Base-by-base conservation (phyloP, 2,113 vertebrate species). In the Gadus chalcogrammus region DNA sequence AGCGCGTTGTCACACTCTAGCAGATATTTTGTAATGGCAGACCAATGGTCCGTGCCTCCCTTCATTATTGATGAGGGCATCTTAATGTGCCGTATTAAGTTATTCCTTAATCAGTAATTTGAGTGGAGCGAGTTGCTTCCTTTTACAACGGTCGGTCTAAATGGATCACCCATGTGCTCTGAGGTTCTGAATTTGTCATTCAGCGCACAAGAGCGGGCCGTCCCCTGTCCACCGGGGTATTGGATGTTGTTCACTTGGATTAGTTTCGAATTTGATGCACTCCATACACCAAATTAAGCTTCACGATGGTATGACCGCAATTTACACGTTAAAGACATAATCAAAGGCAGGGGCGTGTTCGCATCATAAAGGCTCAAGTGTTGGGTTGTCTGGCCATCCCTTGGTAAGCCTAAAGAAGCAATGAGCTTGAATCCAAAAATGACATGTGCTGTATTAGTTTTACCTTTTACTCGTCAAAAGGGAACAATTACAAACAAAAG, bases 11-110 rank as follows among this genome's bases (percentile, higher is more conserved):
- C 35, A 17, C n/a, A 62, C n/a, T 62, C 27, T 13, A 12, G n/a
- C 58, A 71, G 69, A 68, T 61, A 68, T 52, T 61, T 31, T 58
- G 48, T 15, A 8, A 68, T 64, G 17, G 27, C 22, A 63, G 27
- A 38, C 31, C 53, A 16, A 70, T 70, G 68, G 8, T 28, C 62
- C 8, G 1, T 22, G 22, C 62, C 61, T n/a, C 48, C 20, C 28
- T 71, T 16, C 55, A 68, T 76, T 73, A 82, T 82, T 76, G 1
- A 82, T 63, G 61, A 71, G 24, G 24, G 56, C 17, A 64, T 60
- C 31, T 6, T 70, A 71, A 76, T 71, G 59, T 56, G 68, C 22
- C 20, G 58, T 56, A 60, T 73, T 65, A 70, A 67, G 18, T 60
- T 20, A 71, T 66, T 61, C 53, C 59, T 66, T 69, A 66, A 64